These are phyloP conservation scores for Tuberolachnus salignus DNA, from an alignment of 2,888 invertebrate genomes.

Conservation along the genomic window DNA sequence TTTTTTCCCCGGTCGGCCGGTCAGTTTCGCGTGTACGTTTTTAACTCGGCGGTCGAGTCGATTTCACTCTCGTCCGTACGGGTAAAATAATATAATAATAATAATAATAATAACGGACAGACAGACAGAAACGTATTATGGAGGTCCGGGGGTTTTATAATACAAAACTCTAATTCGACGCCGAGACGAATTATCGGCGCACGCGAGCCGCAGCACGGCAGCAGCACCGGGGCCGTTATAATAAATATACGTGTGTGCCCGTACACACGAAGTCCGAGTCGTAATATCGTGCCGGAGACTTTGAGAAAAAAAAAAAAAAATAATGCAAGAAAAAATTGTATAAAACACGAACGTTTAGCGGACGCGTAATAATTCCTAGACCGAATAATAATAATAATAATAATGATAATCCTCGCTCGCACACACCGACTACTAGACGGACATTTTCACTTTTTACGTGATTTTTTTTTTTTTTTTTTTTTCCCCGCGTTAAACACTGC, in stretches of 20 bases:
- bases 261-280: conserved; percentile 31
- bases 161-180: conserved; percentile 8
- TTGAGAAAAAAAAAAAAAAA: neutral
- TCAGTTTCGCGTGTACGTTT: neutral
- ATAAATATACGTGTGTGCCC: neutral
- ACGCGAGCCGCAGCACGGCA: neutral
- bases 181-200: conserved; percentile 23
- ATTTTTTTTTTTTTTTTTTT: neutral
- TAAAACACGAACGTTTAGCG: conserved; percentile 30
- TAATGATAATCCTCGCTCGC: too few species aligned
- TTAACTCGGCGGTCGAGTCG: neutral
- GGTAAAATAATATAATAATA: neutral
- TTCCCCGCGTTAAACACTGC: neutral
- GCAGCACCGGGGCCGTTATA: neutral
- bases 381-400: too few species aligned
- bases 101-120: too few species aligned
- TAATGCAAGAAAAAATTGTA: neutral
- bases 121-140: too few species aligned
- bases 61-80: conserved; percentile 44
- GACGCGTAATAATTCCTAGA: neutral
- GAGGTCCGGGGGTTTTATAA: too few species aligned
- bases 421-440: neutral
- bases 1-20: too few species aligned
- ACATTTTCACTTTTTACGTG: conserved; percentile 46
- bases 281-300: conserved; percentile 17